A percentile compares a stretch with the other conserved stretches of the same genome.
These are phyloP conservation scores for Epizoanthus fatuus DNA, from an alignment of 92 coral and sea anemone genomes.

Conservation along the genomic window DNA sequence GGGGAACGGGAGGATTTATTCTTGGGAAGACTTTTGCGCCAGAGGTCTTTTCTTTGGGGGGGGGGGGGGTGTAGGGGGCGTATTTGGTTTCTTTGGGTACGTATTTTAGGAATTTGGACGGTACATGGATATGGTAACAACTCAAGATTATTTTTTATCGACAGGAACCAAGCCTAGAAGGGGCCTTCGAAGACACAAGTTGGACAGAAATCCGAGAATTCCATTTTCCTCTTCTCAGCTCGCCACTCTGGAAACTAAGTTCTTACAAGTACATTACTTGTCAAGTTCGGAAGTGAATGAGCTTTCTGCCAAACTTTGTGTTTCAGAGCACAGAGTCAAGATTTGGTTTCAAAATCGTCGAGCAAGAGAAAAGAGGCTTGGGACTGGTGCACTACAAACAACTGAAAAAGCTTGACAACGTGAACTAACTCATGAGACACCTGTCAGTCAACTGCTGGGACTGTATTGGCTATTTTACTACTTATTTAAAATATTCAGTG, in stretches of 20 bases:
- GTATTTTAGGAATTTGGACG: no score
- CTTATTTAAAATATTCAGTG: no score
- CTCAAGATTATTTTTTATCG: neutral
- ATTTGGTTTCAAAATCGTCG: conserved; percentile 99
- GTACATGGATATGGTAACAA: no score
- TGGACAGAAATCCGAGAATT: conserved; percentile 96
- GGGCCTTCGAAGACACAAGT: conserved; percentile 83
- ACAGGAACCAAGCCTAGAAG: conserved; percentile 90
- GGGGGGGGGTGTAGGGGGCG: no score
- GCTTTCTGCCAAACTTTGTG: conserved; percentile 81
- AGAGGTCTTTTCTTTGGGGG: no score
- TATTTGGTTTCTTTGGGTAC: no score
- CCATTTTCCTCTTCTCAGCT: conserved; percentile 94
- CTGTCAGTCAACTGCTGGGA: no score
- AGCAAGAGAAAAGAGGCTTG: conserved; percentile 89
- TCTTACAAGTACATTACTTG: conserved; percentile 87
- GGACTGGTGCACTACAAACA: neutral
- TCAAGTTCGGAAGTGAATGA: conserved; percentile 92
- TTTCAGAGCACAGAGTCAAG: conserved; percentile 93
- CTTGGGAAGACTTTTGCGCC: no score
- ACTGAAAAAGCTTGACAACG: no score
- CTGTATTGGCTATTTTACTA: no score
- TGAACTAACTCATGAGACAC: no score
- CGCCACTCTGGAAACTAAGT: conserved; percentile 91
- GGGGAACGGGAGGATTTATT: no score